These are phyloP conservation scores for Pseudomyrmex sp. DNA, from an alignment of 1,140 invertebrate genomes.

Conservation along the genomic window DNA sequence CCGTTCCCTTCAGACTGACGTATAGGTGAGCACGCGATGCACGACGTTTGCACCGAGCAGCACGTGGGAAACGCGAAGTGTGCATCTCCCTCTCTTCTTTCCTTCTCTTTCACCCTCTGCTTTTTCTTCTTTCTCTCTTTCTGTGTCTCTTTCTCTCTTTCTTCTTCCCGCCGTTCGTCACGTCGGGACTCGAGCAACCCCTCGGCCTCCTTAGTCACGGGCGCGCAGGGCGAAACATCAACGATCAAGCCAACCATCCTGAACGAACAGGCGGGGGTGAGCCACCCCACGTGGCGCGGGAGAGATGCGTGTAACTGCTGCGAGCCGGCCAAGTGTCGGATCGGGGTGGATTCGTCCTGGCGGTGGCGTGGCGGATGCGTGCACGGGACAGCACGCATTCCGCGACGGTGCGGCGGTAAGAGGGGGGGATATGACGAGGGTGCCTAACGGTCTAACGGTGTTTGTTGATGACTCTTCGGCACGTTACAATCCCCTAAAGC, in stretches of 20 bases:
- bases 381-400: conserved; percentile 76
- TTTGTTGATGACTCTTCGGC: conserved; percentile 69
- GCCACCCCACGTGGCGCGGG: conserved; percentile 44
- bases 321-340: conserved; percentile 72
- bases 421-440: background rate
- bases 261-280: conserved; percentile 59
- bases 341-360: conserved; percentile 61
- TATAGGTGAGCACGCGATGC: conserved; percentile 82
- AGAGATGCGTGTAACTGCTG: conserved; percentile 72
- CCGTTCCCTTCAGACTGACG: conserved; percentile 79
- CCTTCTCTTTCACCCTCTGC: background rate
- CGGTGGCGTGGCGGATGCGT: conserved; percentile 65
- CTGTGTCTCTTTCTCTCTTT: background rate
- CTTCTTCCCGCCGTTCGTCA: background rate
- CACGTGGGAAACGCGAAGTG: conserved; percentile 83
- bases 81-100: conserved; percentile 68
- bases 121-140: background rate
- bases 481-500: conserved; percentile 54
- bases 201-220: conserved; percentile 51
- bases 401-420: conserved; percentile 52
- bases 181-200: conserved; percentile 22
- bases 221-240: conserved; percentile 80
- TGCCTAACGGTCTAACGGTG: conserved; percentile 65
- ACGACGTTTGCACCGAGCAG: conserved; percentile 74
- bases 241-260: conserved; percentile 79